phyloP scores from a whole-genome alignment of 2,113 vertebrate species.

The Mustela lutreola region DNA sequence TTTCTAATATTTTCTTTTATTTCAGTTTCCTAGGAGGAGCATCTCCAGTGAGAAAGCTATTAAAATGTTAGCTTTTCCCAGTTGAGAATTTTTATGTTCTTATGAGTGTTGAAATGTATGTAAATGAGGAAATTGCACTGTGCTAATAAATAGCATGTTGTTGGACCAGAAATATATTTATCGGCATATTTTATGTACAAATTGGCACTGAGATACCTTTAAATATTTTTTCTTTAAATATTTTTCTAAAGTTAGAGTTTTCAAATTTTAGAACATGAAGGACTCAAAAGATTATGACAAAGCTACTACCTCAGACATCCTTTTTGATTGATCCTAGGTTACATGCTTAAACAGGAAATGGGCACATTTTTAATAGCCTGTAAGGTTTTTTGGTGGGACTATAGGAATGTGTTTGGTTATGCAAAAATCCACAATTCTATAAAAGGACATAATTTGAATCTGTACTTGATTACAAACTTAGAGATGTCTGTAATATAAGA shows the following conservation, averaged over 20 bases:
- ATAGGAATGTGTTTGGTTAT: not conserved
- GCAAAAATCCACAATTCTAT: not conserved
- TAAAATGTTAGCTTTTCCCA: conserved; percentile 22
- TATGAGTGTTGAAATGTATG: not conserved
- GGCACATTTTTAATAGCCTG: not conserved
- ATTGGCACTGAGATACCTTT: not conserved
- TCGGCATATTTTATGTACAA: not conserved
- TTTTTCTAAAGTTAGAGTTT: conserved; percentile 40
- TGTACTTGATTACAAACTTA: conserved; percentile 48
- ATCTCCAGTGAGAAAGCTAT: not conserved
- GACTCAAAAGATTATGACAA: not conserved
- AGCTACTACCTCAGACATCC: not conserved
- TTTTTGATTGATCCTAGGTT: not conserved
- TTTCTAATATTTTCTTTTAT: conserved; percentile 34
- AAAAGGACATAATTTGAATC: conserved; percentile 34
- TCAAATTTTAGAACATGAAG: conserved; percentile 19
- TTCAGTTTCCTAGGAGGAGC: not conserved
- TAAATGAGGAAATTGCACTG: not conserved
- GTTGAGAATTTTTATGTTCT: not conserved
- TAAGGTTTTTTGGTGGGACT: not conserved
- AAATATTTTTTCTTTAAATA: conserved; percentile 13
- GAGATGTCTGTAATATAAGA: not conserved
- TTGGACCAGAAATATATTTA: conserved; percentile 1
- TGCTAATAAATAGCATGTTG: conserved; percentile 18
- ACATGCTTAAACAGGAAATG: not conserved